These are phyloP conservation scores for Melanerpes aurifrons DNA, from an alignment of 2,113 vertebrate species.

Conservation along the genomic window DNA sequence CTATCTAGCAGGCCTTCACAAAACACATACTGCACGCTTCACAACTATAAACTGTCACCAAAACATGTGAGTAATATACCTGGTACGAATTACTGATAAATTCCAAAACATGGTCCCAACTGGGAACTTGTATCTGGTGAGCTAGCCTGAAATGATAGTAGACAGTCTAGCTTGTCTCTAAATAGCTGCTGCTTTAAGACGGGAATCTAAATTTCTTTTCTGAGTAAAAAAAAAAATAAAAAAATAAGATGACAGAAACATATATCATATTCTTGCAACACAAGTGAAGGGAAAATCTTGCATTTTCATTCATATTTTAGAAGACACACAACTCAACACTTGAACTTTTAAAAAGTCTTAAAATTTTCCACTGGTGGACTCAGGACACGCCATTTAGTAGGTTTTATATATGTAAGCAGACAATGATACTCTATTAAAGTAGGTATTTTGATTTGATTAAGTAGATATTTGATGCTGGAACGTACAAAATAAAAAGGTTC, in stretches of 20 bases:
- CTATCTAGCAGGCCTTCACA: neutral
- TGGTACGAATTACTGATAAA: constrained; percentile 42
- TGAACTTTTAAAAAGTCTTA: neutral
- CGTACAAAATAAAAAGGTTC: neutral
- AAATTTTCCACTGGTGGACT: neutral
- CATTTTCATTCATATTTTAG: constrained; percentile 1
- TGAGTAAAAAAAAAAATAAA: constrained; percentile 39
- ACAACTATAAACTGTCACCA: constrained; percentile 19
- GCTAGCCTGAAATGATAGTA: constrained; percentile 55
- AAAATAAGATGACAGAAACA: constrained; percentile 37
- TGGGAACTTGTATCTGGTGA: constrained; percentile 54
- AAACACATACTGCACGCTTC: constrained; percentile 46
- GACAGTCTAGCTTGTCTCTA: constrained; percentile 59
- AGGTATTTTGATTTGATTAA: neutral
- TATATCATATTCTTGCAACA: constrained; percentile 56
- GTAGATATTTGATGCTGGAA: neutral
- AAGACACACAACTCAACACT: neutral
- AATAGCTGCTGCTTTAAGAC: constrained; percentile 64
- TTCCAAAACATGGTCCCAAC: constrained; percentile 52
- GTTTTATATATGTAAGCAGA: neutral
- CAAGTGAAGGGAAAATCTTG: neutral
- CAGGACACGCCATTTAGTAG: neutral
- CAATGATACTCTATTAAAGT: neutral
- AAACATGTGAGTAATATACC: constrained; percentile 53
- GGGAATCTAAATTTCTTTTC: constrained; percentile 57